Conservation (phyloP, 2,797 vertebrate genomes). For the Pipistrellus pygmaeus region DNA sequence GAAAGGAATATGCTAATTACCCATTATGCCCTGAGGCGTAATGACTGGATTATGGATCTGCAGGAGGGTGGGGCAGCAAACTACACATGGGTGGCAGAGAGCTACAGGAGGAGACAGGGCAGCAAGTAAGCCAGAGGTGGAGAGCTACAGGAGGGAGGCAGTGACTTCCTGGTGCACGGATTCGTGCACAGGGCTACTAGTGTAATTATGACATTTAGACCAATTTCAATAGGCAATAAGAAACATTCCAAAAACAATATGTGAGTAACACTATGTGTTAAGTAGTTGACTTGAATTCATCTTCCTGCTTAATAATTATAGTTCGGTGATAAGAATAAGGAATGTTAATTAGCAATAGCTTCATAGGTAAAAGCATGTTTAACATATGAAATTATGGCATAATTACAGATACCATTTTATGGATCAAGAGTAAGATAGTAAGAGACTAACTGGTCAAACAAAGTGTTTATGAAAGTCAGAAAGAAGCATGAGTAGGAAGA, state of each 20-base stretch:
- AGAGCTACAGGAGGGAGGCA: no score
- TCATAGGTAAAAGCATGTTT: neutral
- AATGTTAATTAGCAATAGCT: conserved; percentile 10
- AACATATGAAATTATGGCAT: neutral
- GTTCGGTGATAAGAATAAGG: neutral
- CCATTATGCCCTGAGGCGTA: no score
- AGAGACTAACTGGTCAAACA: neutral
- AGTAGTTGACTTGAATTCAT: conserved; percentile 22
- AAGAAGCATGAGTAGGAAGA: neutral
- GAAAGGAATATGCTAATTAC: no score
- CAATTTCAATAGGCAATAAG: neutral
- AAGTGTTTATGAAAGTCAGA: neutral
- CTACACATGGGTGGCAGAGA: no score
- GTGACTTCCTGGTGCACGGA: no score
- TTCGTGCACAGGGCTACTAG: no score
- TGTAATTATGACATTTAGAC: neutral
- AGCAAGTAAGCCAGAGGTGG: no score
- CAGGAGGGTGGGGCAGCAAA: no score
- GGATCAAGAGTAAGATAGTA: neutral
- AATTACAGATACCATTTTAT: neutral
- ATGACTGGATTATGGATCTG: no score
- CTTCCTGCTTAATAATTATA: neutral
- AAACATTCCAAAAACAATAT: neutral
- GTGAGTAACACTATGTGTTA: neutral
- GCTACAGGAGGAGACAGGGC: no score